Base-by-base conservation (phyloP, 2,888 invertebrate species). In the Folsomia manolachei region DNA sequence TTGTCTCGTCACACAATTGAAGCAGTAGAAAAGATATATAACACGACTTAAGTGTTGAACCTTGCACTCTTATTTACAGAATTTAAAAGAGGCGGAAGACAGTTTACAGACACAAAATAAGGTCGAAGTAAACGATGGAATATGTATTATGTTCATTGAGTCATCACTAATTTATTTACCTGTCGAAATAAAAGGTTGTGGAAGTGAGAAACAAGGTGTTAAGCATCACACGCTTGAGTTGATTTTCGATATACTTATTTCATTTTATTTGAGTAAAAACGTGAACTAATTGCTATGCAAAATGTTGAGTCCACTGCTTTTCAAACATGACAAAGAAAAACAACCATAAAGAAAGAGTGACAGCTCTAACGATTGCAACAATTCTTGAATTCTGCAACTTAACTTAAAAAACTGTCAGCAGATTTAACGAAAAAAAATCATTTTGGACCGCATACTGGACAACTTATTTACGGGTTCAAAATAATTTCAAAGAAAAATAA, bases 111-210 rank as follows among this genome's bases (percentile, higher is more conserved):
- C 7, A 39, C 4, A 14, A 39, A 39, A 39, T 39, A 9, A 39
- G 4, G 39, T 9, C 39, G 14, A 39, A 9, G 39, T 14, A 39
- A 39, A 39, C 39, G 39, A 14, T 39, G 14, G 39, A 39, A 14
- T 39, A 14, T 39, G 39, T 9, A 66, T 51, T n/a, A 24, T 66
- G 52, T 51, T 66, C 65, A 66, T 66, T 66, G 52, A 66, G 21
- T 23, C 52, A 51, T 66, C 18, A 7, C n/a, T 66, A 66, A 66
- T 52, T 66, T 66, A 66, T 66, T 66, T 66, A 66, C 65, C 14
- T 64, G 11, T 24, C 2, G 26, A n/a, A 63, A 2, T 11, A 26
- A 63, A 27, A 63, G 26, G 63, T 63, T 7, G 27, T 14, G 1
- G 18, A 63, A 63, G 63, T 63, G 25, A 11, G 63, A 63, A 63